Base-by-base conservation (phyloP, 1,140 invertebrate genomes). In the Nixonia krombeini region DNA sequence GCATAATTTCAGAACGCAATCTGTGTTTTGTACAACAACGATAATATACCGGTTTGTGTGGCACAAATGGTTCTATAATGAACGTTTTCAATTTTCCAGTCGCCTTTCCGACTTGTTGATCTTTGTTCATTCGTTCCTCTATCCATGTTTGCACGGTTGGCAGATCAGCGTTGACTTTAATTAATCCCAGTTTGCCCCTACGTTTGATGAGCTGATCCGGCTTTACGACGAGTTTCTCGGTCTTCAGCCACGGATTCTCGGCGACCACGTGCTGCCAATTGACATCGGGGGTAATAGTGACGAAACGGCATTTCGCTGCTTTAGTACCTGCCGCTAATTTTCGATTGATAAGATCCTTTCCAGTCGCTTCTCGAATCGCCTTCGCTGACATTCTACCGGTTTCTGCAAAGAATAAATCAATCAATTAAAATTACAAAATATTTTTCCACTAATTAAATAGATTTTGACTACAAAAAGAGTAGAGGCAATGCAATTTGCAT, bases 191-290 rank as follows among this genome's bases (percentile, higher is more conserved):
- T 82, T 99, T 99, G 37, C 98, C 98, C 46, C 98, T 90, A 16
- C 98, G 87, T 85, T 99, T 99, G 74, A 99, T 99, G 79, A 99
- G 87, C 86, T 99, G 98, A 87, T 99, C 98, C 0, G 97, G 98
- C 82, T 99, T 99, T 2, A 97, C 97, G 4, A 99, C 97, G 42
- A 99, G 85, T 84, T 85, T 87, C 86, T 94, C 91, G 38, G 88
- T 90, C 62, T 89, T 86, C 7, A 99, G 88, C 97, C 97, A 99
- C 15, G 95, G 93, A 79, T 97, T 88, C 44, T 92, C 89, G 0
- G 86, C 85, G 0, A 90, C 85, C 8, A 97, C 84, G 49, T 93
- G 88, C 31, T 90, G 87, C 91, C 95, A 97, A 50, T 95, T 90
- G 12, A 93, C 95, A 1, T 88, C 81, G 53, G 92, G 91, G 52